Base-by-base conservation (phyloP, 2,113 vertebrate genomes). In the Tyrannus savana region DNA sequence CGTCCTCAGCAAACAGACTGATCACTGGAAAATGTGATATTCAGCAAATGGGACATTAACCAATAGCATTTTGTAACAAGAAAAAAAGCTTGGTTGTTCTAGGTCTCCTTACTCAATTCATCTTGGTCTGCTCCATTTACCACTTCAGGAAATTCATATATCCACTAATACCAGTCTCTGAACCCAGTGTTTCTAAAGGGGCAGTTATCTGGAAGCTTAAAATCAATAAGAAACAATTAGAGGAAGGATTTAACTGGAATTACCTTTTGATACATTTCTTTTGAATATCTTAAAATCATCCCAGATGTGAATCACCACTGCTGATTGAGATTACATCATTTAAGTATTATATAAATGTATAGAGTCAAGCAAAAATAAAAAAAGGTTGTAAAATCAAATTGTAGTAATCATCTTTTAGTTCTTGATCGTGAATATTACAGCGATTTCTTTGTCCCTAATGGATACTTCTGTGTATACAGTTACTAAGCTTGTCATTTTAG, bases 11-110 rank as follows among this genome's bases (percentile, higher is more conserved):
- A 84, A 84, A 46, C 2, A 41, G 18, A 19, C 22, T 28, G 7
- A 12, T 85, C 2, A 0, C 27, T 88, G 6, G 5, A 17, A 73
- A 69, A 73, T 1, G 1, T 9, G 4, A 1, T 17, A 15, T 79
- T 91, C 25, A 56, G 50, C 27, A 83, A 81, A 60, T 10, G 6
- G 14, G 10, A 52, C 24, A n/a, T 46, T 55, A 91, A 46, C 5
- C 14, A 12, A 44, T 0, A 2, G 5, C 4, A 33, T 41, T 87
- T 68, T 37, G n/a, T 12, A 2, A 42, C 31, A 62, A 50, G 33
- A 10, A 72, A 42, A 73, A 41, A 53, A 67, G 4, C 1, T 7
- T 14, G 4, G 3, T 74, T 69, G 10, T 41, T 74, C 50, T 47
- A 22, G 14, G 19, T 91, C 44, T 87, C n/a, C 25, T 39, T 49